Evolutionary conservation across 2,113 vertebrate genomes (phyloP), one percentile per base, ranked within the genome.

Genomic region (Nipponia nippon): DNA sequence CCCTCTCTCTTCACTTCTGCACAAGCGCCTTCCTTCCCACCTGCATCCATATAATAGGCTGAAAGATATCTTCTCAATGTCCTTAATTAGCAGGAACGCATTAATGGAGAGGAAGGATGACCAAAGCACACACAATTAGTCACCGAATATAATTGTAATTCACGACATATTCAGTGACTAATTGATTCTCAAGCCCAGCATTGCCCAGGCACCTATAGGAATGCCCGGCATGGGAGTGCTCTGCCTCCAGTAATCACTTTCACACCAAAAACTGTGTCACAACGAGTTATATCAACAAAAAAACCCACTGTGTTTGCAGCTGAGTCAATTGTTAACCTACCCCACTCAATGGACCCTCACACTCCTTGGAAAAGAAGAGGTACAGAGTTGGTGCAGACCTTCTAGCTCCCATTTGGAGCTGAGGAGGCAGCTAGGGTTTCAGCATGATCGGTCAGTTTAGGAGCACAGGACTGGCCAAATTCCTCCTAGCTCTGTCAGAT

Each of bases 91-190:
- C 86, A 93, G 71, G 71, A 94, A 75, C 50, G 92, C 71, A 36
- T 93, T 89, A 88, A 62, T 52, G 36, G 79, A 77, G 59, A 90
- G 66, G 79, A 90, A 95, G 44, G 90, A 95, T 94, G 87, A 95
- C 84, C 84, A 90, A 76, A 96, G 81, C 62, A 80, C 34, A 78
- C 38, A 89, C 11, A 94, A 30, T 94, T 91, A 89, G 36, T 63
- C 87, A 78, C 69, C 85, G 65, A 70, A 73, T 55, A 58, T 71
- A 90, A 96, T 12, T 93, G 79, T 85, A 84, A 93, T 73, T 62
- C 82, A 87, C 30, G 62, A 89, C 46, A 91, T 56, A 89, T 91
- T 87, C 1, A 3, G 66, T 90, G 93, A 90, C 46, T 75, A 81
- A 93, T 75, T 92, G 83, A 87, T 77, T 92, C 59, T 72, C 27